Percentiles rank a stretch among this genome's conserved stretches.
These are phyloP conservation scores for Epizoanthus rinbou DNA, from an alignment of 92 coral and sea anemone species.

Conservation along the genomic window DNA sequence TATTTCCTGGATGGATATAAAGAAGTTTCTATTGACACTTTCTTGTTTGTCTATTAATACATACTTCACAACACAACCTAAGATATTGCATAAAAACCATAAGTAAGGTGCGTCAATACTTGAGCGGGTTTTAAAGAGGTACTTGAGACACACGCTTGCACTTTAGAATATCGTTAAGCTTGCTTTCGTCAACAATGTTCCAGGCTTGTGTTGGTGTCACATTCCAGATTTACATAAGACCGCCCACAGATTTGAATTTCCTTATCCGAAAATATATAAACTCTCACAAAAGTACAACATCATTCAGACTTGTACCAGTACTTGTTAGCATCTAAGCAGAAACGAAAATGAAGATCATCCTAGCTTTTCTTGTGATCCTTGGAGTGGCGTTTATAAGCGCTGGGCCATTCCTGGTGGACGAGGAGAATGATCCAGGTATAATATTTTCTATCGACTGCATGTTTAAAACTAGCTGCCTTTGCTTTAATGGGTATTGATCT, in stretches of 20 bases:
- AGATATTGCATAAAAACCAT: not conserved
- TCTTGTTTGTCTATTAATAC: not conserved
- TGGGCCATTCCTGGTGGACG: conserved; percentile 1
- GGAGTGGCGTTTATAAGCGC: conserved; percentile 5
- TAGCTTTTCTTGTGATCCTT: conserved; percentile 14
- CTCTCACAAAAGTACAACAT: too few species aligned
- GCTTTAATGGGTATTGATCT: not conserved
- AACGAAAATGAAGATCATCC: not conserved
- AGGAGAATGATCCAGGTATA: conserved; percentile 8
- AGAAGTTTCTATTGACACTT: not conserved
- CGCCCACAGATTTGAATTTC: not conserved
- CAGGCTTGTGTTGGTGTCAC: not conserved
- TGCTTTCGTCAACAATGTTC: not conserved
- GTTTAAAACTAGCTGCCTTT: not conserved
- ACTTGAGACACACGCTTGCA: not conserved
- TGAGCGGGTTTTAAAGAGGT: not conserved
- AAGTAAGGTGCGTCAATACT: conserved; percentile 24
- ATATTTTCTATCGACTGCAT: not conserved
- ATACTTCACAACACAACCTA: not conserved
- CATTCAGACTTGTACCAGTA: too few species aligned
- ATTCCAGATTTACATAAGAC: not conserved
- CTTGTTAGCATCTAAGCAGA: not conserved
- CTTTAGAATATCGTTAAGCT: not conserved
- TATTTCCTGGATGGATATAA: not conserved
- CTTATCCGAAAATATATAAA: not conserved